phyloP scores from a whole-genome alignment of 2,113 vertebrate genomes.

The Psettodes erumei region DNA sequence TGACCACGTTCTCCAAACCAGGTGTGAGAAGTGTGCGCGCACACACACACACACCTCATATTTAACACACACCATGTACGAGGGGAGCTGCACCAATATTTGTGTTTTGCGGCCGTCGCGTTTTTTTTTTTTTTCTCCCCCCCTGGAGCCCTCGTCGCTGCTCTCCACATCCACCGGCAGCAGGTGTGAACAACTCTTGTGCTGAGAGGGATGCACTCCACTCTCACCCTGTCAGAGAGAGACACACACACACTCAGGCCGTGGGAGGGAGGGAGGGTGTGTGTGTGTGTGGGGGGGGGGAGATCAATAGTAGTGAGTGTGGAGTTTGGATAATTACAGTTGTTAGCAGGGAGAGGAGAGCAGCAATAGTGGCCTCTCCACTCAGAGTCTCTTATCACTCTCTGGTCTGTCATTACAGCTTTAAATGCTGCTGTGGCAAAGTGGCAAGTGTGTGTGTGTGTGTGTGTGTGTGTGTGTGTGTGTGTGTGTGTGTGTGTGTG shows the following conservation, averaged over 20 bases:
- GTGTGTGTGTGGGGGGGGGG: conserved; percentile 36
- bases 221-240: conserved; percentile 57
- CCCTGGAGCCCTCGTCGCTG: conserved; percentile 55
- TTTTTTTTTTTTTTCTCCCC: too few species aligned
- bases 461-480: conserved; percentile 37
- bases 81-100: conserved; percentile 70
- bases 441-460: conserved; percentile 53
- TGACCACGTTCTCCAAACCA: conserved; percentile 45
- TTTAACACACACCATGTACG: conserved; percentile 22
- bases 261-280: conserved; percentile 27
- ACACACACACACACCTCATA: conserved; percentile 10
- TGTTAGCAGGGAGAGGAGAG: conserved; percentile 87
- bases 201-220: conserved; percentile 63
- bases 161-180: conserved; percentile 65
- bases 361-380: conserved; percentile 86
- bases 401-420: conserved; percentile 88
- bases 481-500: too few species aligned
- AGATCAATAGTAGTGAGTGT: conserved; percentile 80
- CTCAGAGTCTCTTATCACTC: conserved; percentile 92
- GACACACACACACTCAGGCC: conserved; percentile 26
- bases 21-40: conserved; percentile 44
- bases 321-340: conserved; percentile 94
- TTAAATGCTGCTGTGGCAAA: conserved; percentile 74
- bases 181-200: conserved; percentile 77
- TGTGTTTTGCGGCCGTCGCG: conserved; percentile 67